Percentiles rank a stretch among this genome's conserved stretches.
Evolutionary conservation across 2,113 vertebrate species (phyloP).

Genomic region (Gymnorhina tibicen): DNA sequence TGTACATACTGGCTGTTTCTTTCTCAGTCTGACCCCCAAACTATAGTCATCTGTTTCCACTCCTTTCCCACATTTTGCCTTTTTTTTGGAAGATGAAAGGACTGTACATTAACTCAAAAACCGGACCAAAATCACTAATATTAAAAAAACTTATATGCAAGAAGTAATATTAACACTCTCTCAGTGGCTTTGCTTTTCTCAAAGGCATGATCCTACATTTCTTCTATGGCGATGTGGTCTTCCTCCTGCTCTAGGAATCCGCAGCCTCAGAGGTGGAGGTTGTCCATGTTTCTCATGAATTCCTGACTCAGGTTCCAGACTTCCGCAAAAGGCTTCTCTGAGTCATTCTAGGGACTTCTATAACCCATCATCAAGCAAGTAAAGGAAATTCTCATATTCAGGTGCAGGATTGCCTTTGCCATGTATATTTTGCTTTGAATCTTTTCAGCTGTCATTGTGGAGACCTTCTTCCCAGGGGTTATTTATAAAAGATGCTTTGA

Average conservation of each 20-base stretch:
- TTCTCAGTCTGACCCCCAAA: not conserved
- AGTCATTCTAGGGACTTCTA: not conserved
- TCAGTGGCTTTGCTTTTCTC: not conserved
- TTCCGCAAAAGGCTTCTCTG: not conserved
- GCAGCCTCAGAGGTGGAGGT: not conserved
- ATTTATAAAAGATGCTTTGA: slow-evolving; percentile 39
- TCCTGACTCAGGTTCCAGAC: not conserved
- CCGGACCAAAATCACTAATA: not conserved
- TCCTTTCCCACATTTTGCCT: not conserved
- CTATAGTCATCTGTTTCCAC: not conserved
- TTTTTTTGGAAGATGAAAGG: not conserved
- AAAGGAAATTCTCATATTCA: not conserved
- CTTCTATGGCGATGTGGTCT: not conserved
- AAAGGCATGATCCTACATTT: accelerated
- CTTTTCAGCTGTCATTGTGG: not conserved
- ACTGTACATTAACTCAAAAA: not conserved
- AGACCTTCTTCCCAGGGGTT: slow-evolving; percentile 19
- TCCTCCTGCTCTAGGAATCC: not conserved
- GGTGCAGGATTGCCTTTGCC: not conserved
- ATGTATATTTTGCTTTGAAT: not conserved
- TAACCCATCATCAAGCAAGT: not conserved
- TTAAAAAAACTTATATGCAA: not conserved
- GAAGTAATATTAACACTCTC: not conserved
- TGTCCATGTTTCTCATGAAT: not conserved
- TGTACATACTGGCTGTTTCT: not conserved